phyloP scores from a whole-genome alignment of 1,140 invertebrate genomes.

The Lepidostoma basale region DNA sequence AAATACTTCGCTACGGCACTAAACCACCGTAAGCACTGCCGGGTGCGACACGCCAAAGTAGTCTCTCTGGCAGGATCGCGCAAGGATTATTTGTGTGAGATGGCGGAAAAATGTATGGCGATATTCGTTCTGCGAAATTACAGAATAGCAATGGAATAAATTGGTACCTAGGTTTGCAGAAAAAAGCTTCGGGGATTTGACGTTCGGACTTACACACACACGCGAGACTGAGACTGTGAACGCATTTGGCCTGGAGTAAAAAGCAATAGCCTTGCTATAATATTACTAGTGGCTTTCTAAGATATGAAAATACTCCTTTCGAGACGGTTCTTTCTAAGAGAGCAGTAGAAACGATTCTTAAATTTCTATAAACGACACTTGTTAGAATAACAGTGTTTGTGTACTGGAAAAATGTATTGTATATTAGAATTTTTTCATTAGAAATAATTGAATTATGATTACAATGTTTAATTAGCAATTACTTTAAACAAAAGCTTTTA shows the following conservation, averaged over 20 bases:
- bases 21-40: slow-evolving; percentile 23
- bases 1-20: slow-evolving; percentile 26
- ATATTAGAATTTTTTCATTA: too few relatives aligned
- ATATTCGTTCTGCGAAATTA: slow-evolving; percentile 42
- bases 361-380: too few relatives aligned
- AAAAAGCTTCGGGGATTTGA: slow-evolving; percentile 47
- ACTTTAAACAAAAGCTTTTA: too few relatives aligned
- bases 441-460: too few relatives aligned
- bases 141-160: slow-evolving; percentile 47
- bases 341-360: too few relatives aligned
- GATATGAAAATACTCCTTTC: too few relatives aligned
- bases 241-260: background rate
- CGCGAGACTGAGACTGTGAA: slow-evolving; percentile 18
- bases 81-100: background rate
- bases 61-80: background rate
- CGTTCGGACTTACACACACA: slow-evolving; percentile 46
- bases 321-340: too few relatives aligned
- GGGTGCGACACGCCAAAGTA: background rate
- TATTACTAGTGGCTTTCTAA: too few relatives aligned
- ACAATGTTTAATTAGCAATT: too few relatives aligned
- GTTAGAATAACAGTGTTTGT: too few relatives aligned
- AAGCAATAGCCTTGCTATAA: too few relatives aligned
- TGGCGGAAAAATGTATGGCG: slow-evolving; percentile 20
- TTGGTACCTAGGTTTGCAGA: slow-evolving; percentile 47
- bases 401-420: too few relatives aligned